Evolutionary conservation across 2,113 vertebrate genomes (phyloP), one percentile per base, ranked within the genome.

Genomic region (Mormoops blainvillei): DNA sequence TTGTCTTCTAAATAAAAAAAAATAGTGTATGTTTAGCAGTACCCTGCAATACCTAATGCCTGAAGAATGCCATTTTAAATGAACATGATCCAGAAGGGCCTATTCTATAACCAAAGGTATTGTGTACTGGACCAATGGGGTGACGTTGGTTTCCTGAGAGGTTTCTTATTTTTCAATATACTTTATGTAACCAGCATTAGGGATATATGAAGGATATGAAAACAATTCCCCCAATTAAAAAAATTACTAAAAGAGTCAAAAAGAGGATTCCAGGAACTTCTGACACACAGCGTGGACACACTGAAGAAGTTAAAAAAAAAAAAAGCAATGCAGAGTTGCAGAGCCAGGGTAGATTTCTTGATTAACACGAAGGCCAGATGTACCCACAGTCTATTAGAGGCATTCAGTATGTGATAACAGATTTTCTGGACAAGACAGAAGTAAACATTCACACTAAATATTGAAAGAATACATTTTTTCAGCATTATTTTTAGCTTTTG

Each of bases 1-100:
- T 97, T 84, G 76, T 36, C 36, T 97, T 96, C 87, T 71, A 89
- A 95, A 93, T 68, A 38, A 93, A 43, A 18, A 91, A 95, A 71
- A 54, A 61, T 82, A 38, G 3, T 67, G 7, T 63, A 89, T 18
- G 9, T 83, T 94, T 92, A 58, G 43, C 41, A 76, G 31, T 48
- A 71, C 5, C 50, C 31, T 68, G 11, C 22, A 86, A 31, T 83
- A 50, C 26, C 58, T 80, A 94, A 58, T 43, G 26, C 41, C 20
- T 70, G 4, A 93, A 82, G 63, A 67, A 87, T 45, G 26, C 7
- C 5, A 28, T 61, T 81, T 68, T 89, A 50, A 63, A 48, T 36
- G 11, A 68, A 5, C 38, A 18, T 83, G 67, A 91, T 68, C 28
- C 24, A 36, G 20, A 73, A 94, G 15, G 31, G 19, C n/a, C 41